phyloP scores from a whole-genome alignment of 2,113 vertebrate species.

The Pelobates fuscus region DNA sequence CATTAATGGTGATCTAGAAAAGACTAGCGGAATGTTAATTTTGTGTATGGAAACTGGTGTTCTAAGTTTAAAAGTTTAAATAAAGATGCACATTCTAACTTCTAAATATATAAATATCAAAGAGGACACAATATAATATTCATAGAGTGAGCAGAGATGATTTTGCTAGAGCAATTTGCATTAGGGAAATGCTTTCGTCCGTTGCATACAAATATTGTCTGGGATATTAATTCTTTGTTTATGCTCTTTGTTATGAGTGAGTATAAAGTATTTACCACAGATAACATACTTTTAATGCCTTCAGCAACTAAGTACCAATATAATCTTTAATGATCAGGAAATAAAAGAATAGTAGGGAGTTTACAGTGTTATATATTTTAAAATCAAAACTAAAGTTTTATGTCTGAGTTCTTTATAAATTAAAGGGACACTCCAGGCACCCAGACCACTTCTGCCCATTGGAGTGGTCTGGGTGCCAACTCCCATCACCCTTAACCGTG shows the following conservation, averaged over 20 bases:
- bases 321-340: slow-evolving; percentile 42
- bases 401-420: no score
- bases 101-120: background rate
- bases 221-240: slow-evolving; percentile 39
- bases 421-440: no score
- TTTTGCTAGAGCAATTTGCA: slow-evolving; percentile 27
- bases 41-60: no score
- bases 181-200: slow-evolving; percentile 3
- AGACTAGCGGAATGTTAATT: no score
- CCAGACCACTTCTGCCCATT: no score
- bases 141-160: slow-evolving; percentile 27
- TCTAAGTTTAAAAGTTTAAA: no score
- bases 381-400: slow-evolving; percentile 35
- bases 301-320: slow-evolving; percentile 41
- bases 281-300: slow-evolving; percentile 41
- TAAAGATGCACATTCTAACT: background rate
- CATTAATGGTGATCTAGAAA: no score
- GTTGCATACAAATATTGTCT: slow-evolving; percentile 16
- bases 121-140: slow-evolving; percentile 13
- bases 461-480: no score
- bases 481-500: no score
- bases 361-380: slow-evolving; percentile 25
- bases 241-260: slow-evolving; percentile 31
- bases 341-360: slow-evolving; percentile 31
- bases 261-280: slow-evolving; percentile 40